phyloP scores from a whole-genome alignment of 2,797 vertebrate species.

The Bovichtus diacanthus region DNA sequence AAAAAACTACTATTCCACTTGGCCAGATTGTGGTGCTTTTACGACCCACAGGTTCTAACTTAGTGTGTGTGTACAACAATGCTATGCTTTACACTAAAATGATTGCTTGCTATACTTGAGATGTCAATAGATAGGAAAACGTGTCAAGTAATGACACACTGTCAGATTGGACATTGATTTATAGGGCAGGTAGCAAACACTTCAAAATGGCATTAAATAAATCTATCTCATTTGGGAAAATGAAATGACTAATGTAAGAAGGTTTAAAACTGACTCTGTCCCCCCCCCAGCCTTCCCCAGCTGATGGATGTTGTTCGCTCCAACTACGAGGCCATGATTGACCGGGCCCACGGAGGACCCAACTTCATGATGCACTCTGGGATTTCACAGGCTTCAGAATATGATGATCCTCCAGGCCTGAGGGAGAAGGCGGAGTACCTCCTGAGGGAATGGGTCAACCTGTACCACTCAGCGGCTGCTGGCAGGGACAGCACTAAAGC shows the following conservation, averaged over 20 bases:
- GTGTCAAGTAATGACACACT: too few species aligned
- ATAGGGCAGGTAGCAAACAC: too few species aligned
- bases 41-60: background rate
- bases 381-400: constrained; percentile 98
- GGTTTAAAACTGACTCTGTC: background rate
- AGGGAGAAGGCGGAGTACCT: constrained; percentile 99
- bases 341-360: constrained; percentile 96
- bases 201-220: background rate
- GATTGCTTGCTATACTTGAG: background rate
- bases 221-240: background rate
- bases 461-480: constrained; percentile 98
- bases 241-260: background rate
- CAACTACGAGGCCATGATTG: constrained; percentile 99
- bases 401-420: constrained; percentile 97
- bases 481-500: constrained; percentile 99
- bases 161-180: too few species aligned
- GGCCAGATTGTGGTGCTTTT: background rate
- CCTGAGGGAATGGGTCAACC: constrained; percentile 98
- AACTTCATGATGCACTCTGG: constrained; percentile 99
- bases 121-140: background rate
- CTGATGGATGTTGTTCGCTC: constrained; percentile 99
- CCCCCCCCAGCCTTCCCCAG: constrained; percentile 90
- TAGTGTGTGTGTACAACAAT: background rate
- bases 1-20: background rate
- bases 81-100: background rate